Base-by-base conservation (phyloP, 2,113 vertebrate genomes). In the Ia io region DNA sequence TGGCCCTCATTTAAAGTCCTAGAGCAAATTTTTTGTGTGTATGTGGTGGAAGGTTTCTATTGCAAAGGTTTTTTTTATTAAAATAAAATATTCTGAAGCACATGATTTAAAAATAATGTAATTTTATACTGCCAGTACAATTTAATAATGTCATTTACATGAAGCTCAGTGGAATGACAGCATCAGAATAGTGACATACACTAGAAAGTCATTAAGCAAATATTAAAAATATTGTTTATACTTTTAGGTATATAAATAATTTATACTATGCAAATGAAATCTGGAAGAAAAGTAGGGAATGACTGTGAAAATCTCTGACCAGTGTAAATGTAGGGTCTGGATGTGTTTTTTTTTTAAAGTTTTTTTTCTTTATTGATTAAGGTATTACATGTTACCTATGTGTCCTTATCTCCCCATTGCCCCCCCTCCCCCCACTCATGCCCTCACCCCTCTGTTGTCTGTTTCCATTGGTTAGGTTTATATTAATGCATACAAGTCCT, bases 11-110 rank as follows among this genome's bases (percentile, higher is more conserved):
- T 91, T 83, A 88, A 94, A 90, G 76, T 51, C 65, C 53, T 77
- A 77, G 22, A 91, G 42, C 16, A 97, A 94, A 61, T 91, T 91
- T 85, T 93, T 84, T 40, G n/a, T 30, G 25, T 78, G 69, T 84
- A 42, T 70, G 92, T 97, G 74, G 0, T n/a, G 3, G 30, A 91
- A 82, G 44, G 49, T 88, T 96, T 94, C 85, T 94, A 65, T 42
- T 44, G 30, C 82, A 53, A 88, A 87, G 49, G 4, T 78, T 97
- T 94, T 93, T 78, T 97, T 94, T 93, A 97, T 96, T 94, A 67
- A 82, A 95, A 77, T 88, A 86, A 94, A 97, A 91, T 77, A 73
- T 44, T 95, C 67, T 88, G 70, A 96, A 97, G 69, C 40, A 40
- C 16, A 59, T 9, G 2, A 35, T 76, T 95, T 91, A 79, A 96